Evolutionary conservation across 2,113 vertebrate species (phyloP).

Genomic region (Columbina picui): DNA sequence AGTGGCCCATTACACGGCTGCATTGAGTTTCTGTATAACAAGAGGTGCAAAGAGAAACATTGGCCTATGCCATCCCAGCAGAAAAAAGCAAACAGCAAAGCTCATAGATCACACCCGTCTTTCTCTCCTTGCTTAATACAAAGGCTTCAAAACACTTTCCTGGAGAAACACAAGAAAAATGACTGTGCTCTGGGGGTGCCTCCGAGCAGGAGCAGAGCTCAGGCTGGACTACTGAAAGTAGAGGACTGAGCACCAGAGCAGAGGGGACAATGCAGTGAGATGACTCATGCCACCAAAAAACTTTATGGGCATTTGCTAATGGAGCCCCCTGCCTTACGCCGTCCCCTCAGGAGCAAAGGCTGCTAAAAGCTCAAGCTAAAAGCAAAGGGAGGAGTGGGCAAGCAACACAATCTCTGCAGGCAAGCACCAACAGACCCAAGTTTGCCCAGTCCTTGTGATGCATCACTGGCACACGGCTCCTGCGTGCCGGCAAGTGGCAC

Average conservation of each 20-base stretch:
- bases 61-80: neutral
- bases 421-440: neutral
- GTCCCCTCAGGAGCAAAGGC: neutral
- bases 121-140: neutral
- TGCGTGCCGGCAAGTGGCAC: neutral
- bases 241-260: neutral
- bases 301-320: neutral
- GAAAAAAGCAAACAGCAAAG: neutral
- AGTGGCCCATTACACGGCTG: neutral
- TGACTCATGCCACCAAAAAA: neutral
- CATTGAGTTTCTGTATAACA: neutral
- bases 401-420: neutral
- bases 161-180: neutral
- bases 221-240: neutral
- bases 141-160: neutral
- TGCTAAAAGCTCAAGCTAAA: neutral
- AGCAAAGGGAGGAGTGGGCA: neutral
- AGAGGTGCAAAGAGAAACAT: neutral
- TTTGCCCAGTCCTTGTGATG: neutral
- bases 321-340: fast-evolving
- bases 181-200: neutral
- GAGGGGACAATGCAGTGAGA: neutral
- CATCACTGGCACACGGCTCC: neutral
- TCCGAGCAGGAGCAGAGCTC: neutral
- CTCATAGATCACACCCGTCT: neutral